A percentile compares a stretch with the other conserved stretches of the same genome.
Conservation (phyloP, 2,113 vertebrate genomes). For the Poeciliopsis turrubarensis region DNA sequence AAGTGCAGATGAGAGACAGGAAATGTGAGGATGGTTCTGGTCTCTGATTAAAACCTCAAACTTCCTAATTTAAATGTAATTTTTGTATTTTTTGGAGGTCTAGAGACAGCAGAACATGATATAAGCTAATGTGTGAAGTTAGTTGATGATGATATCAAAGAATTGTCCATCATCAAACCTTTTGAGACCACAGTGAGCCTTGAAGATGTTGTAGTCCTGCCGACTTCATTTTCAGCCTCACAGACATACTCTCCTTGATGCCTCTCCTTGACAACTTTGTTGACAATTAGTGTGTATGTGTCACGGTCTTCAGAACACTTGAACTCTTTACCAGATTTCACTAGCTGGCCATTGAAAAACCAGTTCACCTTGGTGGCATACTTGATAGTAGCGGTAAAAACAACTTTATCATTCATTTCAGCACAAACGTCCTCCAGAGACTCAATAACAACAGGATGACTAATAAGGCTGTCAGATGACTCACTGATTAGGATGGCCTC, state of each 20-base stretch:
- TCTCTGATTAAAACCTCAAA: slow-evolving; percentile 49
- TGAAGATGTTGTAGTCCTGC: slow-evolving; percentile 85
- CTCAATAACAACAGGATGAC: slow-evolving; percentile 71
- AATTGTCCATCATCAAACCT: slow-evolving; percentile 87
- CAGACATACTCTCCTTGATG: slow-evolving; percentile 92
- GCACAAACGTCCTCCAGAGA: slow-evolving; percentile 74
- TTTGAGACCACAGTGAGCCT: slow-evolving; percentile 88
- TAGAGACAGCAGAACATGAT: slow-evolving; percentile 28
- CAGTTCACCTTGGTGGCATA: slow-evolving; percentile 83
- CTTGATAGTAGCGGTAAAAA: slow-evolving; percentile 78
- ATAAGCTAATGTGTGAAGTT: slow-evolving; percentile 37
- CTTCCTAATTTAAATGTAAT: neutral
- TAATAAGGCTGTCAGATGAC: slow-evolving; percentile 30
- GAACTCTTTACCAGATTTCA: slow-evolving; percentile 89
- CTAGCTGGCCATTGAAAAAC: slow-evolving; percentile 85
- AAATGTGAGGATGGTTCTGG: slow-evolving; percentile 24
- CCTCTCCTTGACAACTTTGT: slow-evolving; percentile 75
- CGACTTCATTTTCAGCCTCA: slow-evolving; percentile 87
- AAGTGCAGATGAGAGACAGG: slow-evolving; percentile 14
- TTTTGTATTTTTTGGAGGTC: slow-evolving; percentile 25
- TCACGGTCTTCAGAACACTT: slow-evolving; percentile 88
- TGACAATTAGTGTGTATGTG: slow-evolving; percentile 84
- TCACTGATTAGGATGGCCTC: slow-evolving; percentile 57
- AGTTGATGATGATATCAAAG: slow-evolving; percentile 67
- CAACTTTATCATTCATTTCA: slow-evolving; percentile 78